Base-by-base conservation (phyloP, 2,888 invertebrate genomes). In the Athetis lepigone region DNA sequence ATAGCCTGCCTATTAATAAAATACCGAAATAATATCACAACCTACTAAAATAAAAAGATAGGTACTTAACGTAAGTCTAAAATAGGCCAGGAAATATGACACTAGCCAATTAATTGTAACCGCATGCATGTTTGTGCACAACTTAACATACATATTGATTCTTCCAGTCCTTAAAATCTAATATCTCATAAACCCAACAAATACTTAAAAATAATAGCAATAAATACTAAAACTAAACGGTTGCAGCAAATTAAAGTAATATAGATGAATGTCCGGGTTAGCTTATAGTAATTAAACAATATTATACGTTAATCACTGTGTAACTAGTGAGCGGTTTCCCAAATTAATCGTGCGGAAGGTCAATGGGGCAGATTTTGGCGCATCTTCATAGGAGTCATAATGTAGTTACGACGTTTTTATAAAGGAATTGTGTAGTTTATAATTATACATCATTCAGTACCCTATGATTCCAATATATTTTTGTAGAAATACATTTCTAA, bases 1-100 rank as follows among this genome's bases (percentile, higher is more conserved):
- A 47, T 5, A 59, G 37, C 18, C 11, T 29, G 29, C 33, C 23
- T 51, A 43, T 19, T 4, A 25, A 21, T 40, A 47, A 46, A 54
- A 46, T 49, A 43, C 11, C 18, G n/a, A 46, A 59, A 46, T 42
- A 27, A 70, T 60, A 61, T 76, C 75, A 75, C 75, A 76, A 76
- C 66, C 60, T 19, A 58, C 43, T 36, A 6, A 52, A 59, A 60
- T 45, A 49, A 69, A 51, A 52, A 16, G 0, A 29, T 36, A 59
- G 11, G 27, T 40, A 27, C 6, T 6, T 16, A 25, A 51, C 9
- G 27, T 37, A 25, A 4, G 27, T 21, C 0, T 39, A 36, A 19
- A n/a, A 43, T 39, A 40, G 39, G 18, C 47, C 21, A 1, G 18
- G 49, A 21, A 29, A 27, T 27, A 18, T 29, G 49, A 19, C 40